Evolutionary conservation across 2,797 vertebrate species (phyloP).

Genomic region (Kryptopterus vitreolus): DNA sequence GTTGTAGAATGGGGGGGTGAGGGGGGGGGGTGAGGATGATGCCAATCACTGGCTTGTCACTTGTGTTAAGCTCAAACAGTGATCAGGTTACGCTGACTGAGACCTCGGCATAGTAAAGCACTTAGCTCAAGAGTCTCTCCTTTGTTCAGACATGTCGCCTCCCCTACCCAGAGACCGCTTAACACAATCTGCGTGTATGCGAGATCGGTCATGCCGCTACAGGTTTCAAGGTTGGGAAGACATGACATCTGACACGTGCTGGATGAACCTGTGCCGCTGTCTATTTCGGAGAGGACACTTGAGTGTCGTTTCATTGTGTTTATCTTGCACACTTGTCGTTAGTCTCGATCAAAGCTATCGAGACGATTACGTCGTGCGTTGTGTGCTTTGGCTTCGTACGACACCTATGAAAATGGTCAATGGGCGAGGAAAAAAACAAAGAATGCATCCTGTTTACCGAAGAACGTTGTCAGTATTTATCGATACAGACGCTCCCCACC

Average conservation of each 20-base stretch:
- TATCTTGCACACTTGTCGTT: not conserved
- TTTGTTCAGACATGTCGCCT: slow-evolving; percentile 64
- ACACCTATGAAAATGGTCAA: not conserved
- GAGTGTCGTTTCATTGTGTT: slow-evolving; percentile 2
- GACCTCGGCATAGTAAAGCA: slow-evolving; percentile 49
- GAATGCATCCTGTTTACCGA: too few species aligned
- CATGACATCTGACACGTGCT: slow-evolving; percentile 27
- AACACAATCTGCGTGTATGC: slow-evolving; percentile 35
- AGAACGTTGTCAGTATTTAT: not conserved
- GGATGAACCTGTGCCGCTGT: not conserved
- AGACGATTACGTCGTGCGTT: too few species aligned
- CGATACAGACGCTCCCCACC: too few species aligned
- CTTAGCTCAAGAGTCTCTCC: slow-evolving; percentile 58
- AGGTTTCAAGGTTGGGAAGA: slow-evolving; percentile 23
- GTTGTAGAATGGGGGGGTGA: slow-evolving; percentile 39
- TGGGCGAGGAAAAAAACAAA: not conserved
- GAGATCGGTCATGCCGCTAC: slow-evolving; percentile 31
- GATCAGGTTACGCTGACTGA: slow-evolving; percentile 65
- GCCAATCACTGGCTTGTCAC: slow-evolving; percentile 62
- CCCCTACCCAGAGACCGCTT: slow-evolving; percentile 50
- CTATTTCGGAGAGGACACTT: slow-evolving; percentile 7
- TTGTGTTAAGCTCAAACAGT: slow-evolving; percentile 54
- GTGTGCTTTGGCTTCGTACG: not conserved
- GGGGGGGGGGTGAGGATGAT: slow-evolving; percentile 40
- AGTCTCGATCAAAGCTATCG: not conserved